Conservation (phyloP, 2,888 invertebrate genomes). For the Drosophila barbarae region DNA sequence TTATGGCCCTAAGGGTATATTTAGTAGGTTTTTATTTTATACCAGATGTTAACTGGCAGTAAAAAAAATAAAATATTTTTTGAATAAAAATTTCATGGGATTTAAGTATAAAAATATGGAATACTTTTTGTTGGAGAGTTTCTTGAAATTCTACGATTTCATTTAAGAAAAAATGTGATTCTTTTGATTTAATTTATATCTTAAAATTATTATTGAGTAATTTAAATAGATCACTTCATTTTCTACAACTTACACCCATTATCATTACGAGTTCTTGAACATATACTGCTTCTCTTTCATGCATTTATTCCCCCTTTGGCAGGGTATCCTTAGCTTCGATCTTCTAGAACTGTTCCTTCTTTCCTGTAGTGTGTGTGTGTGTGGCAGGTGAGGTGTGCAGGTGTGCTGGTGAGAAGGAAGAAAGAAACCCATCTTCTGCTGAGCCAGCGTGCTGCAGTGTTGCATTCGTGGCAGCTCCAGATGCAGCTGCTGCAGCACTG, state of each 20-base stretch:
- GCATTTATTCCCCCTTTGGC: too few relatives aligned
- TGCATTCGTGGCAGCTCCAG: slow-evolving; percentile 66
- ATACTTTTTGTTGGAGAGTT: not conserved
- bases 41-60: too few relatives aligned
- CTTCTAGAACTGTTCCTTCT: too few relatives aligned
- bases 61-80: not conserved
- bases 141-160: accelerated
- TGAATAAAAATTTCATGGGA: not conserved
- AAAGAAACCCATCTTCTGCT: slow-evolving; percentile 61
- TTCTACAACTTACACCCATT: not conserved
- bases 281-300: too few relatives aligned
- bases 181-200: not conserved
- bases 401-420: slow-evolving; percentile 30
- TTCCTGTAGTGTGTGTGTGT: slow-evolving; percentile 25
- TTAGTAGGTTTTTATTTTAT: not conserved
- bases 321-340: slow-evolving; percentile 7
- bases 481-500: slow-evolving; percentile 63
- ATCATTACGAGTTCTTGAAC: not conserved
- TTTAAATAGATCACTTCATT: not conserved
- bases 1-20: not conserved
- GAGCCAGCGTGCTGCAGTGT: slow-evolving; percentile 57
- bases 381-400: slow-evolving; percentile 12
- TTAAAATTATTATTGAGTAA: not conserved
- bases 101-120: not conserved
- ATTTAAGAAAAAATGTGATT: not conserved